Evolutionary conservation across 2,888 invertebrate genomes (phyloP).

Genomic region (Heliconius ismenius): DNA sequence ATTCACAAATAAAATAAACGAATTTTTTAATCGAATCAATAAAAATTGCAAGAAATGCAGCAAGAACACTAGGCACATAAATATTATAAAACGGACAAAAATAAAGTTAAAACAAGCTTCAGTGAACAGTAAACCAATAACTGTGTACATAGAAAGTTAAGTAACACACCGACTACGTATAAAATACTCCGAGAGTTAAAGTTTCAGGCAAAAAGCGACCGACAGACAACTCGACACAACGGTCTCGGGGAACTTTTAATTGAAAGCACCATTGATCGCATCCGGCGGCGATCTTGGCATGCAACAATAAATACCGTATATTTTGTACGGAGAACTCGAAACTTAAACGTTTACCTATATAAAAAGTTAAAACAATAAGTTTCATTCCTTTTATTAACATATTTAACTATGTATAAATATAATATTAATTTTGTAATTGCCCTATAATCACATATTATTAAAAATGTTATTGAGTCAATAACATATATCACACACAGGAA

Average conservation of each 20-base stretch:
- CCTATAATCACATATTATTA: neutral
- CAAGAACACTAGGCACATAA: neutral
- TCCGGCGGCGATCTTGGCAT: constrained; percentile 16
- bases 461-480: neutral
- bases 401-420: neutral
- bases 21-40: too few relatives aligned
- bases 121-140: constrained; percentile 5
- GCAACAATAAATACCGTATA: constrained; percentile 15
- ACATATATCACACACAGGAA: too few relatives aligned
- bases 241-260: constrained; percentile 65
- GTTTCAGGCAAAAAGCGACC: constrained; percentile 38
- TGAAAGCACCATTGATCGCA: constrained; percentile 49
- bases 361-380: constrained; percentile 6
- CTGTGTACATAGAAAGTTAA: constrained; percentile 35
- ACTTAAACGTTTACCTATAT: constrained; percentile 8
- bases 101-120: neutral
- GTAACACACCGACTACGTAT: constrained; percentile 26
- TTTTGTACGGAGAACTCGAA: constrained; percentile 5
- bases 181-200: constrained; percentile 40
- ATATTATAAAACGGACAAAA: neutral
- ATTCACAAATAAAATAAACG: too few relatives aligned
- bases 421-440: neutral
- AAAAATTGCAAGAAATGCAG: too few relatives aligned
- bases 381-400: neutral
- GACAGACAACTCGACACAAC: constrained; percentile 38